Evolutionary conservation across 2,797 vertebrate genomes (phyloP).

Genomic region (Crax fasciolata): DNA sequence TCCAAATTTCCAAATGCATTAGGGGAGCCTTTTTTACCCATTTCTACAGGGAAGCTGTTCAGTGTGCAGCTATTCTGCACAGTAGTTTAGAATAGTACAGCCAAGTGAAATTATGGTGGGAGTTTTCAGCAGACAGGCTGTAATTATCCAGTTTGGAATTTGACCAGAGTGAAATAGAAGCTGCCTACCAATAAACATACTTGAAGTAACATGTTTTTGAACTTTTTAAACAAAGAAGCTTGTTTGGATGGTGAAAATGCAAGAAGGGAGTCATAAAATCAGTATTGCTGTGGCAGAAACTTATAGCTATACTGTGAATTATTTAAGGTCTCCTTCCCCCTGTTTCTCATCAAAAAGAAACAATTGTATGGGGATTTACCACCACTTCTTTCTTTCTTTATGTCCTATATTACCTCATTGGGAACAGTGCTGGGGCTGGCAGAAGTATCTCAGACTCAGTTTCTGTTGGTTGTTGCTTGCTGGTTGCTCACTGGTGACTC

Average conservation of each 20-base stretch:
- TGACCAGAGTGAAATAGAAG: constrained; percentile 71
- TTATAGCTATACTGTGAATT: neutral
- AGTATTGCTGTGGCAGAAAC: neutral
- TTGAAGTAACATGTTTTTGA: constrained; percentile 57
- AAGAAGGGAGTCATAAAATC: constrained; percentile 2
- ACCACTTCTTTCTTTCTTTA: neutral
- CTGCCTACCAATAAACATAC: constrained; percentile 64
- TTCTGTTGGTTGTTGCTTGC: neutral
- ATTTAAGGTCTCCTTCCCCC: neutral
- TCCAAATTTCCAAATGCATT: neutral
- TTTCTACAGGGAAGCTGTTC: constrained; percentile 31
- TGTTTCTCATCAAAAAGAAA: neutral
- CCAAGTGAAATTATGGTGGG: constrained; percentile 66
- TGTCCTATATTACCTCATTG: neutral
- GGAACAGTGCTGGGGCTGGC: neutral
- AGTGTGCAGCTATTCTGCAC: constrained; percentile 10
- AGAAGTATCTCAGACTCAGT: neutral
- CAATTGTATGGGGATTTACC: neutral
- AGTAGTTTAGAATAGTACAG: constrained; percentile 33
- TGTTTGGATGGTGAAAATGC: constrained; percentile 2
- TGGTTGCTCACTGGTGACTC: neutral
- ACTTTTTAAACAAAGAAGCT: constrained; percentile 54
- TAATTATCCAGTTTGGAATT: constrained; percentile 75
- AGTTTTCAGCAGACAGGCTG: constrained; percentile 65
- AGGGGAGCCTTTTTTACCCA: neutral